Percentiles rank a stretch among this genome's conserved stretches.
Conservation (phyloP, 2,888 invertebrate species). For the Pyrochroa serraticornis region DNA sequence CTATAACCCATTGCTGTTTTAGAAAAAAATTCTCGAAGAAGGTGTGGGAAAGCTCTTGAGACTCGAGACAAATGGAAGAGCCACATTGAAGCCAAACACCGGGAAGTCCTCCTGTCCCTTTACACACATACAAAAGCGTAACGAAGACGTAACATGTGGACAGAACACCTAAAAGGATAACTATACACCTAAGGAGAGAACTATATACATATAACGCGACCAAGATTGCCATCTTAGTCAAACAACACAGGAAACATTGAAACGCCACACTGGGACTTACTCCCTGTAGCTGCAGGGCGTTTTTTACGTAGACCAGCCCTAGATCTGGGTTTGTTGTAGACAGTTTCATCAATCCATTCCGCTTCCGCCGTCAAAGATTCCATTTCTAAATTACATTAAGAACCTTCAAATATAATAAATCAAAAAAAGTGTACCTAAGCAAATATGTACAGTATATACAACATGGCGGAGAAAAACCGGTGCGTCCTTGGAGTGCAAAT, state of each 20-base stretch:
- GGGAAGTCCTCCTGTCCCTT: too few species aligned
- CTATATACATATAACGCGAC: not conserved
- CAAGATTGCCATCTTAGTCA: slow-evolving; percentile 3
- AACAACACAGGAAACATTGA: slow-evolving; percentile 7
- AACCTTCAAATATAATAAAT: too few species aligned
- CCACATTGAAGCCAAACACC: too few species aligned
- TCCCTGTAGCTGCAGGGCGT: slow-evolving; percentile 40
- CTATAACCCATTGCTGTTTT: too few species aligned
- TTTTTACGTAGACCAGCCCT: slow-evolving; percentile 41
- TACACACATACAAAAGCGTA: slow-evolving; percentile 9
- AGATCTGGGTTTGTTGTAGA: slow-evolving; percentile 30
- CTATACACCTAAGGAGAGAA: slow-evolving; percentile 30
- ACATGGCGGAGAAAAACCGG: not conserved
- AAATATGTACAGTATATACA: slow-evolving; percentile 10
- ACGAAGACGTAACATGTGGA: slow-evolving; percentile 8
- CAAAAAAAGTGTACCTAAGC: not conserved
- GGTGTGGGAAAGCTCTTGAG: too few species aligned
- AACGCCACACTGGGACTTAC: slow-evolving; percentile 44
- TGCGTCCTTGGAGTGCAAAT: not conserved
- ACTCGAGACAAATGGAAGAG: too few species aligned
- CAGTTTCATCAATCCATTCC: slow-evolving; percentile 42
- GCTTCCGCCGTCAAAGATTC: slow-evolving; percentile 36
- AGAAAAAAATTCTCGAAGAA: too few species aligned
- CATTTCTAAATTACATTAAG: slow-evolving; percentile 19
- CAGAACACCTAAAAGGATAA: slow-evolving; percentile 22